These are phyloP conservation scores for Caenorhabditis tropicalis DNA, from an alignment of 1,140 invertebrate genomes.

Conservation along the genomic window DNA sequence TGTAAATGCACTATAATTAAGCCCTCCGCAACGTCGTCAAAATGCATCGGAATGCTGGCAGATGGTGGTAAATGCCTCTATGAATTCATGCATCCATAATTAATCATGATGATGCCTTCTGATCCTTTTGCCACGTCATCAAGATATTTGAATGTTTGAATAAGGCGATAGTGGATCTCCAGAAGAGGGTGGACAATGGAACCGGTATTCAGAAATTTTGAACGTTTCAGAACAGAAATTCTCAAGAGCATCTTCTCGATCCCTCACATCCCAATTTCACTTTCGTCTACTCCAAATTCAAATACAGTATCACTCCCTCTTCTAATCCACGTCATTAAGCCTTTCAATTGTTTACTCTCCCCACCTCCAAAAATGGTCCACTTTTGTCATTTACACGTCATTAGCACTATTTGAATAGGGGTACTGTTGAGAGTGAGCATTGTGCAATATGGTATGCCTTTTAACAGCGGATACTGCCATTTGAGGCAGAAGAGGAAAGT, in stretches of 20 bases:
- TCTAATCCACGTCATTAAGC: not conserved
- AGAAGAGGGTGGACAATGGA: too few species aligned
- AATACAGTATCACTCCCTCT: too few species aligned
- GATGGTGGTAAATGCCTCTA: not conserved
- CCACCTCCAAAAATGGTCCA: not conserved
- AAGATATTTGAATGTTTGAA: not conserved
- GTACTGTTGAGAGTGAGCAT: not conserved
- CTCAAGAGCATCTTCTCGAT: too few species aligned
- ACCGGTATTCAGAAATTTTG: too few species aligned
- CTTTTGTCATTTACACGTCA: conserved; percentile 25
- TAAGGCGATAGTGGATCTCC: too few species aligned
- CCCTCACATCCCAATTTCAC: too few species aligned
- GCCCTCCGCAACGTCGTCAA: not conserved
- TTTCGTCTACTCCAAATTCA: too few species aligned
- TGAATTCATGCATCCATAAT: not conserved
- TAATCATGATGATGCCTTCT: not conserved
- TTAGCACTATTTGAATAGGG: conserved; percentile 6
- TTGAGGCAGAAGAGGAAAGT: too few species aligned
- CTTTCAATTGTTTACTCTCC: not conserved
- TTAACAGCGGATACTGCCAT: too few species aligned
- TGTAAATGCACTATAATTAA: conserved; percentile 15
- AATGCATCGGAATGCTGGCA: conserved; percentile 22
- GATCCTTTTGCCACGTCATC: not conserved
- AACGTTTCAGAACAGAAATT: too few species aligned
- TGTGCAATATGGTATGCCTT: too few species aligned